These are phyloP conservation scores for Vanacampus margaritifer DNA, from an alignment of 2,113 vertebrate species.

Conservation along the genomic window DNA sequence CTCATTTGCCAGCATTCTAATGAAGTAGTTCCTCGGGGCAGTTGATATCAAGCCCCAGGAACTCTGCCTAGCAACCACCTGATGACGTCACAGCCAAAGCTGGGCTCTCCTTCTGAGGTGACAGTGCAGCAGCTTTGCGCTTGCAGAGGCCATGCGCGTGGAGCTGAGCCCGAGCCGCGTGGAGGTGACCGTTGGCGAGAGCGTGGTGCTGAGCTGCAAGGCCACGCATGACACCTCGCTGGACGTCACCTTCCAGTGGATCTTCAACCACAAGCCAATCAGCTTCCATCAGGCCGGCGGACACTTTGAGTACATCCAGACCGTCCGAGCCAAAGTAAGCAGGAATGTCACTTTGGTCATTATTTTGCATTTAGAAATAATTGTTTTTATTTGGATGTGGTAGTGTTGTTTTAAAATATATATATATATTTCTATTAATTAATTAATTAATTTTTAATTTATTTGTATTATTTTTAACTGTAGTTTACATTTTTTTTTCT, in stretches of 20 bases:
- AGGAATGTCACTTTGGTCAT: background rate
- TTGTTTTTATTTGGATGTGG: too few relatives aligned
- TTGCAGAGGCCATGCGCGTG: slow-evolving; percentile 89
- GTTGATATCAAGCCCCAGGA: background rate
- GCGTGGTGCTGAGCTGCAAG: slow-evolving; percentile 91
- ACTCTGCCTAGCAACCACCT: slow-evolving; percentile 1
- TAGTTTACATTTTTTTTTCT: too few relatives aligned
- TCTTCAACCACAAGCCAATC: slow-evolving; percentile 84
- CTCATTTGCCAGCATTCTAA: background rate
- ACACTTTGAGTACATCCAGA: slow-evolving; percentile 94
- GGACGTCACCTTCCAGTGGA: slow-evolving; percentile 89
- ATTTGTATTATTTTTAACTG: too few relatives aligned
- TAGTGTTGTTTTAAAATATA: too few relatives aligned
- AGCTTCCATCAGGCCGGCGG: slow-evolving; percentile 85
- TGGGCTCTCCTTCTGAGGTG: slow-evolving; percentile 55
- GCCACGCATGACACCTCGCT: slow-evolving; percentile 85
- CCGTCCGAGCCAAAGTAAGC: slow-evolving; percentile 81
- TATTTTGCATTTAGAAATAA: background rate
- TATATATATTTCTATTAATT: too few relatives aligned
- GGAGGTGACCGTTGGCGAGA: slow-evolving; percentile 93
- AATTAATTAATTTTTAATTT: too few relatives aligned
- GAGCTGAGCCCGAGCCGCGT: slow-evolving; percentile 84
- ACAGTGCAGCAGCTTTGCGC: slow-evolving; percentile 64
- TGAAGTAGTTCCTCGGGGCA: background rate
- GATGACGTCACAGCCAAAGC: background rate